Percentiles rank a stretch among this genome's conserved stretches.
Conservation (phyloP, 2,888 invertebrate genomes). For the Drosophila yooni region DNA sequence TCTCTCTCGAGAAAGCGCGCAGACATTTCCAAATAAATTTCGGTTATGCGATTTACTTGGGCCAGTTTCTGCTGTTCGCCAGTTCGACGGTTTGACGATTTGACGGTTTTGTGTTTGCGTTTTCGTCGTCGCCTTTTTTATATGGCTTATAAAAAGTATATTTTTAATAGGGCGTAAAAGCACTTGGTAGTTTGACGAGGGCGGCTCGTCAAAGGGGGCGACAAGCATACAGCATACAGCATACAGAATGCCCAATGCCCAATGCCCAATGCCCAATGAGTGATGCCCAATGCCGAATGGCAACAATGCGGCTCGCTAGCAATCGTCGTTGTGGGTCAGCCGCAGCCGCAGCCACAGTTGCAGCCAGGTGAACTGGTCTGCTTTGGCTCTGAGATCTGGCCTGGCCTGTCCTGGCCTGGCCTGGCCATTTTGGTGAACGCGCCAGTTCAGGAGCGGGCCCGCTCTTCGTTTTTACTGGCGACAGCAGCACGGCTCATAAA, state of each 20-base stretch:
- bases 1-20: constrained; percentile 65
- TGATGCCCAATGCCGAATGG: neutral
- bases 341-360: constrained; percentile 12
- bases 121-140: constrained; percentile 62
- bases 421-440: constrained; percentile 7
- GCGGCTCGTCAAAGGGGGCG: constrained; percentile 24
- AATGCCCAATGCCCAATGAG: neutral
- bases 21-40: constrained; percentile 68
- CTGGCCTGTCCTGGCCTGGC: neutral
- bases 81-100: constrained; percentile 20
- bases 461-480: constrained; percentile 72
- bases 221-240: neutral
- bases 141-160: constrained; percentile 80
- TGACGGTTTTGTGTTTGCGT: constrained; percentile 9
- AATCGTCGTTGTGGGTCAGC: constrained; percentile 3
- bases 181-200: constrained; percentile 60
- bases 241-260: neutral
- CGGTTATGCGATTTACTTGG: constrained; percentile 62
- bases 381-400: neutral
- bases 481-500: constrained; percentile 75
- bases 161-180: constrained; percentile 81
- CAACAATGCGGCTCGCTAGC: constrained; percentile 21
- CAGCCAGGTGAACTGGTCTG: constrained; percentile 36
- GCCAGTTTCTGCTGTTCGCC: constrained; percentile 37
- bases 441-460: neutral